Evolutionary conservation across 2,888 invertebrate genomes (phyloP), one percentile per base, ranked within the genome.

Genomic region (Lathronympha strigana): DNA sequence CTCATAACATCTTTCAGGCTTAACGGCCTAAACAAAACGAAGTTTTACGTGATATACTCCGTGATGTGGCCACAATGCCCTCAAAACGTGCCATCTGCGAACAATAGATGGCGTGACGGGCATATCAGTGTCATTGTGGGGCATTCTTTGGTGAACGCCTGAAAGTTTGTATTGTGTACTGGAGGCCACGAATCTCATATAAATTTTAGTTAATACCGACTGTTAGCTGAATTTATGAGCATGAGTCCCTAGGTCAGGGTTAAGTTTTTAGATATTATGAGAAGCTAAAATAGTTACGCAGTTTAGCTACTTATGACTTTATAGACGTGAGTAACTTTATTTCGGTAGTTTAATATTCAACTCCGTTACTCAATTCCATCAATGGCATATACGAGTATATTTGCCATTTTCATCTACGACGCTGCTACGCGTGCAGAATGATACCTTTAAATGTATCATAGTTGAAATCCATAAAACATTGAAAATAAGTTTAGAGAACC

Each of bases 91-190:
- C 45, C 54, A 54, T 50, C 55, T 40, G 21, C 49, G 45, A 55
- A 66, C 66, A 66, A 63, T 47, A 58, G 62, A 60, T 68, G 53
- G 54, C 66, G 62, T 66, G 60, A 66, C 54, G 58, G 43, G 54
- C 55, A 66, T 47, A 60, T 66, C 53, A 57, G 66, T 50, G 58
- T 55, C 55, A 57, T 49, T 66, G 62, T 66, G 21, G 23, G 31
- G 19, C 36, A 61, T 57, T 63, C 55, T 50, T 57, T 50, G 38
- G 49, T 33, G 51, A 28, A 43, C 21, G 45, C 33, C 28, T 47
- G 36, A 60, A 49, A 38, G 11, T 51, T 61, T 28, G 43, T 45
- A 31, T 57, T 57, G 19, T 57, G 43, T 31, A 21, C 8, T 31
- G n/a, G 6, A 21, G 21, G 21, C 23, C 25, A 40, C 21, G 21